These are phyloP conservation scores for Watsonalla cultraria DNA, from an alignment of 2,888 invertebrate genomes.

Conservation along the genomic window DNA sequence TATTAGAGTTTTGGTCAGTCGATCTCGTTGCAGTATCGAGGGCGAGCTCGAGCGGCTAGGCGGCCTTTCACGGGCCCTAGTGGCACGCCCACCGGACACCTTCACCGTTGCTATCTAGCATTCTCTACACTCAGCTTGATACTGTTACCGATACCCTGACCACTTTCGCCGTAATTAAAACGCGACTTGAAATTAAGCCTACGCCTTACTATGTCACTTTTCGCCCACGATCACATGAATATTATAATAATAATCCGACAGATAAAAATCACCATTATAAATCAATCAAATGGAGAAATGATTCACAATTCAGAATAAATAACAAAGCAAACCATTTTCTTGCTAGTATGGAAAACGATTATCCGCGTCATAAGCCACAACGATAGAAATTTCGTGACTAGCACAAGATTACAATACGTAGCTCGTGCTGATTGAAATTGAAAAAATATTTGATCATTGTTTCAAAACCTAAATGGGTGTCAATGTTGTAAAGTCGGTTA, in stretches of 20 bases:
- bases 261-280: not conserved
- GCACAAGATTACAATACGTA: constrained; percentile 38
- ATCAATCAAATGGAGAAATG: not conserved
- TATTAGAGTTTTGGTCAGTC: constrained; percentile 38
- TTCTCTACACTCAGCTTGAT: constrained; percentile 32
- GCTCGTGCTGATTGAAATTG: constrained; percentile 53
- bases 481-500: constrained; percentile 32
- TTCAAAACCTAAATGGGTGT: constrained; percentile 47
- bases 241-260: not conserved
- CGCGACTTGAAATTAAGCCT: constrained; percentile 1
- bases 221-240: not conserved
- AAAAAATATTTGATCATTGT: constrained; percentile 50
- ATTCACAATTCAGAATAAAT: not conserved
- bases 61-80: constrained; percentile 60
- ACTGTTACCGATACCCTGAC: constrained; percentile 24
- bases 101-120: constrained; percentile 40
- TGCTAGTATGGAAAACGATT: not conserved
- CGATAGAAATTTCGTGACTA: constrained; percentile 36
- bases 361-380: not conserved
- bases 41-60: constrained; percentile 43
- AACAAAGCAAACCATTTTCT: not conserved
- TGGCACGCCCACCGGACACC: constrained; percentile 49
- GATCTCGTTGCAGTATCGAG: constrained; percentile 54
- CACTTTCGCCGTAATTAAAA: constrained; percentile 31
- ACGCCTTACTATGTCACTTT: not conserved